phyloP scores from a whole-genome alignment of 1,140 invertebrate species.

The Ganaspis sp. region DNA sequence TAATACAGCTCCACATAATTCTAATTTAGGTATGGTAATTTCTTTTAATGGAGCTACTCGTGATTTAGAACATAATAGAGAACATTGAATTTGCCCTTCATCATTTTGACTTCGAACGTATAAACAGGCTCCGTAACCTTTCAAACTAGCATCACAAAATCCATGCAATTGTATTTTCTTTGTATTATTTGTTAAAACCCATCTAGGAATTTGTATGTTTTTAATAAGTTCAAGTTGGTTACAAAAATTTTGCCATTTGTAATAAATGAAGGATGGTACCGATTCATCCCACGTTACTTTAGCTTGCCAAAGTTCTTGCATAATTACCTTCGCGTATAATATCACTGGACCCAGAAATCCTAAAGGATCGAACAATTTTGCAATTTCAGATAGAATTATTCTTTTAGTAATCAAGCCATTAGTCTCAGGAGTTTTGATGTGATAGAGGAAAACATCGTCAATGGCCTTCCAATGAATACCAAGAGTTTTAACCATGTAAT shows the following conservation, averaged over 20 bases:
- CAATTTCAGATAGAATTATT: slow-evolving; percentile 44
- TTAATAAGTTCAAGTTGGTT: background rate
- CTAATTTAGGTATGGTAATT: background rate
- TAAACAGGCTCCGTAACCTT: slow-evolving; percentile 31
- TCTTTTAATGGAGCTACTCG: too few relatives aligned
- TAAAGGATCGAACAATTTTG: slow-evolving; percentile 51
- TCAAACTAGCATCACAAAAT: slow-evolving; percentile 36
- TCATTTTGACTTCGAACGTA: slow-evolving; percentile 13
- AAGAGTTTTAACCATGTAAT: slow-evolving; percentile 29
- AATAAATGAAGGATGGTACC: slow-evolving; percentile 40
- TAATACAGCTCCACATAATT: background rate
- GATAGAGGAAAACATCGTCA: background rate
- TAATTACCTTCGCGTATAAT: slow-evolving; percentile 57
- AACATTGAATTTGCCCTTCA: too few relatives aligned
- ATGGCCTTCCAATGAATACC: slow-evolving; percentile 25
- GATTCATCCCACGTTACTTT: slow-evolving; percentile 64
- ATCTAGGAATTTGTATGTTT: background rate
- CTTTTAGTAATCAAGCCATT: slow-evolving; percentile 39
- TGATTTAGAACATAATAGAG: too few relatives aligned
- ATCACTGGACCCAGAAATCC: slow-evolving; percentile 35
- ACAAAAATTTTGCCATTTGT: background rate
- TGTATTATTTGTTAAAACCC: background rate
- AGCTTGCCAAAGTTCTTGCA: slow-evolving; percentile 62
- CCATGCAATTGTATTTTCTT: slow-evolving; percentile 28
- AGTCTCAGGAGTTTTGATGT: background rate